Percentiles rank a stretch among this genome's conserved stretches.
These are phyloP conservation scores for Trilocha varians DNA, from an alignment of 2,888 invertebrate species.

Conservation along the genomic window DNA sequence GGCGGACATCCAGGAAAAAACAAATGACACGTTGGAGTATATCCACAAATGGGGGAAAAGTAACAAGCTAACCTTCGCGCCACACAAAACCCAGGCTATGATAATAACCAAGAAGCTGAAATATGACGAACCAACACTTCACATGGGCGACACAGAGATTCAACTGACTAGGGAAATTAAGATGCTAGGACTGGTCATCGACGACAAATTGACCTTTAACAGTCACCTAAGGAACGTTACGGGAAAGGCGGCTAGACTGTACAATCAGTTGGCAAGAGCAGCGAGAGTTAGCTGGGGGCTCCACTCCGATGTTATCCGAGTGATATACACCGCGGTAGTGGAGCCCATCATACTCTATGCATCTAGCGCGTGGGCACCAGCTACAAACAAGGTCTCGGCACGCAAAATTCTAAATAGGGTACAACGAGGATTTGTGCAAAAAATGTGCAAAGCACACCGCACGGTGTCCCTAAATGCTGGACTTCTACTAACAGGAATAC, in stretches of 20 bases:
- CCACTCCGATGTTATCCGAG: background rate
- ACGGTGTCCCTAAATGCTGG: conserved; percentile 11
- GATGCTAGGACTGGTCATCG: conserved; percentile 5
- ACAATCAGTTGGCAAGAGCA: background rate
- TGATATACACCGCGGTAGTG: conserved; percentile 2
- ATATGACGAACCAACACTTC: no score
- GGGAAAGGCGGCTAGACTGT: background rate
- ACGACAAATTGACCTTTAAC: conserved; percentile 6
- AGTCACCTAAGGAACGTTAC: conserved; percentile 1
- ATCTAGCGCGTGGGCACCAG: background rate
- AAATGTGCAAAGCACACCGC: no score
- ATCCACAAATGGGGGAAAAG: no score
- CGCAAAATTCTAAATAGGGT: conserved; percentile 8
- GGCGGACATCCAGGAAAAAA: no score
- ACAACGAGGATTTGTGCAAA: no score
- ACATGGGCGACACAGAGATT: no score
- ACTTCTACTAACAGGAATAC: background rate
- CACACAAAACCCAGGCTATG: no score
- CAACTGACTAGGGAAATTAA: background rate
- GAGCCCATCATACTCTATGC: conserved; percentile 5
- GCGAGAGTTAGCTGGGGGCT: conserved; percentile 3
- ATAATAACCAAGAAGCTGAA: no score
- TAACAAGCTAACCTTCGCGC: no score
- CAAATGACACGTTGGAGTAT: no score
- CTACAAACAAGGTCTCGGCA: conserved; percentile 3